These are phyloP conservation scores for Anas bahamensis DNA, from an alignment of 2,797 vertebrate species.

Conservation along the genomic window DNA sequence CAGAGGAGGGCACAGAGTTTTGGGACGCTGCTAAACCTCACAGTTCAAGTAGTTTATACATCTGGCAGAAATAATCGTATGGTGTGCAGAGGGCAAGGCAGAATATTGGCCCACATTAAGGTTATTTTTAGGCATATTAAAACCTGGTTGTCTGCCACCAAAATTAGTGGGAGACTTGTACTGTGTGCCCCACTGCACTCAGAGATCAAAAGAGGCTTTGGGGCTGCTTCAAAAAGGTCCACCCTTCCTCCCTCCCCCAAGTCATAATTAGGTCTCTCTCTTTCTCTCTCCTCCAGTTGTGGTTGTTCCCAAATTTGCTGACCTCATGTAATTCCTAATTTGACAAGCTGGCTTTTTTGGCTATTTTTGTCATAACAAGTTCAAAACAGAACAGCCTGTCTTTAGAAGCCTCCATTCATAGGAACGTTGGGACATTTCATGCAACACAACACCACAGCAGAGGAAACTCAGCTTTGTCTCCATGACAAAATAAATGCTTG, in stretches of 20 bases:
- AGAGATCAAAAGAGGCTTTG: background rate
- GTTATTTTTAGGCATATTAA: background rate
- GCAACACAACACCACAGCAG: background rate
- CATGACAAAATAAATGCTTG: constrained; percentile 30
- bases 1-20: background rate
- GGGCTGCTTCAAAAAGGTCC: background rate
- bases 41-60: background rate
- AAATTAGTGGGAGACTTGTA: background rate
- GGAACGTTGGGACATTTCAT: constrained; percentile 9
- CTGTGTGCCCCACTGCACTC: background rate
- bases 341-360: constrained; percentile 19
- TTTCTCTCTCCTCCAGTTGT: constrained; percentile 24
- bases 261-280: constrained; percentile 44
- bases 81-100: background rate
- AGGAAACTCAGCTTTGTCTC: constrained; percentile 55
- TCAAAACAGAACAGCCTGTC: constrained; percentile 12
- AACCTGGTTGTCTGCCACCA: background rate
- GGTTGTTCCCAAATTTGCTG: constrained; percentile 63
- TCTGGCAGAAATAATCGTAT: background rate
- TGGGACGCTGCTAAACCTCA: background rate
- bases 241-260: background rate
- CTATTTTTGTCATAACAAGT: constrained; percentile 47
- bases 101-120: background rate
- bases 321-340: constrained; percentile 68
- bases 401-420: constrained; percentile 15